phyloP scores from a whole-genome alignment of 2,113 vertebrate species.

The Hippocampus barbouri region DNA sequence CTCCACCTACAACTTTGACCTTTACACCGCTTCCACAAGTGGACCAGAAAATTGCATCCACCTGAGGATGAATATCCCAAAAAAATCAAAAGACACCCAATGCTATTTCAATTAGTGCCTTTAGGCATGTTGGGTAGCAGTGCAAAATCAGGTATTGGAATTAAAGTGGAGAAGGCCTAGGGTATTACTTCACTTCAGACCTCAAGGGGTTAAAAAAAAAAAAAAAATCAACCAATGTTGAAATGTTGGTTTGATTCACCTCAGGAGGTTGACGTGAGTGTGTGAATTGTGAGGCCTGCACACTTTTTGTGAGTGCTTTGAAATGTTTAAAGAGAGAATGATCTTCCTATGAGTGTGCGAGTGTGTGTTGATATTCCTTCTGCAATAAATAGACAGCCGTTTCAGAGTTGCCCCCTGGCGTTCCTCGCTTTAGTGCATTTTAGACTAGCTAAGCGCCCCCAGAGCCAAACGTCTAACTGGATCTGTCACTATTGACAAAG shows the following conservation, averaged over 20 bases:
- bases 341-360: slow-evolving; percentile 8
- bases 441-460: slow-evolving; percentile 50
- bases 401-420: slow-evolving; percentile 51
- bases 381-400: slow-evolving; percentile 61
- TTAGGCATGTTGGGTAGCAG: slow-evolving; percentile 34
- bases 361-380: slow-evolving; percentile 34
- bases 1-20: slow-evolving; percentile 38
- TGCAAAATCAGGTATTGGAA: slow-evolving; percentile 29
- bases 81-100: slow-evolving; percentile 46
- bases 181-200: slow-evolving; percentile 27
- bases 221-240: slow-evolving; percentile 28
- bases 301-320: slow-evolving; percentile 29
- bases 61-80: slow-evolving; percentile 32
- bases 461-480: slow-evolving; percentile 60
- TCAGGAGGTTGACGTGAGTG: slow-evolving; percentile 37
- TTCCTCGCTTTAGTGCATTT: slow-evolving; percentile 59
- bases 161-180: slow-evolving; percentile 32
- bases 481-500: slow-evolving; percentile 61
- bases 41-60: slow-evolving; percentile 43
- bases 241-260: slow-evolving; percentile 44
- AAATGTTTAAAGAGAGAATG: slow-evolving; percentile 13
- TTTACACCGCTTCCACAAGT: slow-evolving; percentile 46
- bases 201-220: slow-evolving; percentile 48
- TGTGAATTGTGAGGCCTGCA: slow-evolving; percentile 35
- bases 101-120: slow-evolving; percentile 40